phyloP scores from a whole-genome alignment of 1,140 invertebrate genomes.

The Drosophila murphyi region DNA sequence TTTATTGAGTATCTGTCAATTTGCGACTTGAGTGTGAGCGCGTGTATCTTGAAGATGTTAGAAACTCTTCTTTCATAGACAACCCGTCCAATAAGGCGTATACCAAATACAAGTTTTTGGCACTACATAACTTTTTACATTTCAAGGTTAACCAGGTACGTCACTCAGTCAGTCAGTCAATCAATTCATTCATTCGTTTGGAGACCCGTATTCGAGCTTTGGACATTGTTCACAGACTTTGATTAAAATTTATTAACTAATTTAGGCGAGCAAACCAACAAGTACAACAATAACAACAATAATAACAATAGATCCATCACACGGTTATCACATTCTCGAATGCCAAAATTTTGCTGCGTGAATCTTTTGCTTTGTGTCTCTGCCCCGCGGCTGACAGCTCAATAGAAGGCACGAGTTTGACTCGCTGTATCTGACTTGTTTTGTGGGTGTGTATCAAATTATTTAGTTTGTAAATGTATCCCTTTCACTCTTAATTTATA shows the following conservation, averaged over 20 bases:
- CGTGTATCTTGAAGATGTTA: conserved; percentile 7
- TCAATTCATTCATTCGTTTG: conserved; percentile 10
- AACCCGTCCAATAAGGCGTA: conserved; percentile 1
- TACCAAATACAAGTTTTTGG: neutral
- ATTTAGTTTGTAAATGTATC: neutral
- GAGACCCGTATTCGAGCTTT: conserved; percentile 29
- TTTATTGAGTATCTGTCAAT: conserved; percentile 33
- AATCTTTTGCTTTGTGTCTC: conserved; percentile 1
- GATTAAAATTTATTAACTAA: conserved; percentile 64
- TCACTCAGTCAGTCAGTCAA: conserved; percentile 26
- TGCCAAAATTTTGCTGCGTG: conserved; percentile 20
- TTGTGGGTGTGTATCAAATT: conserved; percentile 19
- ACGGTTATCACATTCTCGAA: conserved; percentile 27
- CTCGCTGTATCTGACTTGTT: conserved; percentile 19
- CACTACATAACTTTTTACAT: conserved; percentile 20
- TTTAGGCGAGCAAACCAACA: conserved; percentile 30
- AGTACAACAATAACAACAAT: conserved; percentile 29
- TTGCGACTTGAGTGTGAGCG: conserved; percentile 1
- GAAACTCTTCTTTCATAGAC: neutral
- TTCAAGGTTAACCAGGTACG: conserved; percentile 53
- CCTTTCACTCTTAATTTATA: conserved; percentile 3
- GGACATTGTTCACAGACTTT: conserved; percentile 39
- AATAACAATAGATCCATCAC: conserved; percentile 34
- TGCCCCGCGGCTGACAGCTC: conserved; percentile 32
- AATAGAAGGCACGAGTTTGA: conserved; percentile 18